phyloP scores from a whole-genome alignment of 2,113 vertebrate genomes.

The Marcusenius ussheri region DNA sequence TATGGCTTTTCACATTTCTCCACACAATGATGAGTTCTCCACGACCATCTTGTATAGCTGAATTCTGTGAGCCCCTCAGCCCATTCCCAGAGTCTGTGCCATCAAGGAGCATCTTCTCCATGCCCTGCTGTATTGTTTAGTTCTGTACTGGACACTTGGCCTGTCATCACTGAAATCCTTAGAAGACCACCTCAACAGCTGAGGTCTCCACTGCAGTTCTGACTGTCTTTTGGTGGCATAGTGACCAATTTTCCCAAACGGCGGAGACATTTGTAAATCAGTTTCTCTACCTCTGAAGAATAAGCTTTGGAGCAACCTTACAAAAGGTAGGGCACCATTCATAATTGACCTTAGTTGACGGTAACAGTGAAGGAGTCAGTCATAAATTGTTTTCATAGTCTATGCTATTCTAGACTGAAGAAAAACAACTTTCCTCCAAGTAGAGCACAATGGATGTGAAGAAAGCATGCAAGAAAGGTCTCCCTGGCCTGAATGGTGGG shows the following conservation, averaged over 20 bases:
- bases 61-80: background rate
- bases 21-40: background rate
- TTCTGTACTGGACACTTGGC: background rate
- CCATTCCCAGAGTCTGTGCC: too few species aligned
- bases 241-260: background rate
- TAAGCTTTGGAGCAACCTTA: background rate
- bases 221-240: background rate
- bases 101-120: background rate
- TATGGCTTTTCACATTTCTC: background rate
- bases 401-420: background rate
- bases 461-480: background rate
- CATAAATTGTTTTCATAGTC: background rate
- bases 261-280: background rate
- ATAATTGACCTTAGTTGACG: background rate
- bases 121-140: background rate
- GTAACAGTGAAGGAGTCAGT: background rate
- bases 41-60: background rate
- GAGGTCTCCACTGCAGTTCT: background rate
- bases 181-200: background rate
- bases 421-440: background rate
- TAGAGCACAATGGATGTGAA: background rate
- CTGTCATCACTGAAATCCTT: background rate
- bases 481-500: background rate
- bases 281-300: background rate
- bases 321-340: background rate